Percentiles rank a stretch among this genome's conserved stretches.
These are phyloP conservation scores for Caranx ignobilis DNA, from an alignment of 2,113 vertebrate species.

Conservation along the genomic window DNA sequence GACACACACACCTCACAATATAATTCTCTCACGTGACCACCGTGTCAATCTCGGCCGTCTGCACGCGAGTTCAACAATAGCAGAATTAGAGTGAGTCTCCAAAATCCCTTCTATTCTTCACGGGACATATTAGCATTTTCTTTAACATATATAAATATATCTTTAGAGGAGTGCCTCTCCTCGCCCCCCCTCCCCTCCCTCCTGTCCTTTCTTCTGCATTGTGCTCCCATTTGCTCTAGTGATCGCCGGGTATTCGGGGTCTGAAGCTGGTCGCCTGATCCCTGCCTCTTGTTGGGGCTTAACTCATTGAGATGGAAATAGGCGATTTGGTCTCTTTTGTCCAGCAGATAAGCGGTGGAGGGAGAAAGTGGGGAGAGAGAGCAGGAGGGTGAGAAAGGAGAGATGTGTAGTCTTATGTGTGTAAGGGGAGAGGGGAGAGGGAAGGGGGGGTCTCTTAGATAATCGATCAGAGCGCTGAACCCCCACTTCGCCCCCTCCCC, in stretches of 20 bases:
- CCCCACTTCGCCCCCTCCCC: background rate
- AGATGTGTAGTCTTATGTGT: background rate
- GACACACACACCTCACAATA: constrained; percentile 20
- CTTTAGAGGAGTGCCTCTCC: constrained; percentile 58
- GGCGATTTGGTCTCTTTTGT: constrained; percentile 82
- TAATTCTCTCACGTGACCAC: constrained; percentile 87
- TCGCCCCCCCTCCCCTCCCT: constrained; percentile 16
- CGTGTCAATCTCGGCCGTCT: constrained; percentile 84
- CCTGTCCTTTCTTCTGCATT: constrained; percentile 72
- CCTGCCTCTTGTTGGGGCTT: constrained; percentile 80
- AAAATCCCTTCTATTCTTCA: constrained; percentile 79
- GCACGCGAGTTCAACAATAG: constrained; percentile 90
- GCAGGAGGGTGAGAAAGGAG: constrained; percentile 45
- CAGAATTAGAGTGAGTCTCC: constrained; percentile 81
- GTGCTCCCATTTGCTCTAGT: constrained; percentile 87
- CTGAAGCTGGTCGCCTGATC: constrained; percentile 81
- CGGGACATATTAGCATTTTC: constrained; percentile 86
- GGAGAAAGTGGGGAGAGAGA: constrained; percentile 8
- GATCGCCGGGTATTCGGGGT: constrained; percentile 84
- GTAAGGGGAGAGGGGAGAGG: background rate
- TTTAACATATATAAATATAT: constrained; percentile 80
- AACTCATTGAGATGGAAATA: constrained; percentile 88
- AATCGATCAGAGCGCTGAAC: constrained; percentile 70
- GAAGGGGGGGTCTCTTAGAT: constrained; percentile 30
- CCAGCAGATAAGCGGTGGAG: constrained; percentile 65